Conservation (phyloP, 1,140 invertebrate genomes). For the Drosophila busckii region DNA sequence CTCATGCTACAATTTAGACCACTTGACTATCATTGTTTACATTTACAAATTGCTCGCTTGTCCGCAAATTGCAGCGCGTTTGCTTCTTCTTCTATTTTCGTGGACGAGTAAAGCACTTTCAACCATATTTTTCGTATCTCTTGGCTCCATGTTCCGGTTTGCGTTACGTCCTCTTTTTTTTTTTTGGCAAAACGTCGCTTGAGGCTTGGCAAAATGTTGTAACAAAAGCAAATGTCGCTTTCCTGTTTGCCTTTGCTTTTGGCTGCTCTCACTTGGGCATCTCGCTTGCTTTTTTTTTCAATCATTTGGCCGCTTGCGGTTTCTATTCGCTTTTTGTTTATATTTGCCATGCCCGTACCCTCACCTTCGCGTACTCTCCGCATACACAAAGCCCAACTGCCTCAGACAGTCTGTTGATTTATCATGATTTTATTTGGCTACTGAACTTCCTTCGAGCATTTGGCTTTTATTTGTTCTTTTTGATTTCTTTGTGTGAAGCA, state of each 20-base stretch:
- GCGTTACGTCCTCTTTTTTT: slow-evolving; percentile 7
- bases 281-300: slow-evolving; percentile 38
- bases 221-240: slow-evolving; percentile 71
- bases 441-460: slow-evolving; percentile 32
- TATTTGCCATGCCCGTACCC: slow-evolving; percentile 52
- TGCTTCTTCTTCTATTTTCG: slow-evolving; percentile 19
- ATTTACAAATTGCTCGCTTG: slow-evolving; percentile 76
- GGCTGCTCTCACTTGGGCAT: slow-evolving; percentile 4
- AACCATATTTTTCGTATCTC: slow-evolving; percentile 54
- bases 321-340: slow-evolving; percentile 49
- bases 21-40: slow-evolving; percentile 76
- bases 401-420: slow-evolving; percentile 50
- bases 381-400: too few species aligned
- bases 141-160: slow-evolving; percentile 16
- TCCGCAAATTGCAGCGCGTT: slow-evolving; percentile 64
- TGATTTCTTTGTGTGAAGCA: slow-evolving; percentile 14
- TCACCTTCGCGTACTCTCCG: too few species aligned
- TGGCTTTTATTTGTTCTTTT: slow-evolving; percentile 50
- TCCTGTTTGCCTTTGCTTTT: slow-evolving; percentile 55
- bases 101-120: slow-evolving; percentile 10
- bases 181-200: slow-evolving; percentile 33
- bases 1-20: slow-evolving; percentile 29
- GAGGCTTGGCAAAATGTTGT: slow-evolving; percentile 59
- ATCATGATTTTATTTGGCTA: slow-evolving; percentile 71
- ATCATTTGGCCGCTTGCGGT: slow-evolving; percentile 63